A percentile compares a stretch with the other conserved stretches of the same genome.
These are phyloP conservation scores for Prosapia bicincta DNA, from an alignment of 2,888 invertebrate species.

Conservation along the genomic window DNA sequence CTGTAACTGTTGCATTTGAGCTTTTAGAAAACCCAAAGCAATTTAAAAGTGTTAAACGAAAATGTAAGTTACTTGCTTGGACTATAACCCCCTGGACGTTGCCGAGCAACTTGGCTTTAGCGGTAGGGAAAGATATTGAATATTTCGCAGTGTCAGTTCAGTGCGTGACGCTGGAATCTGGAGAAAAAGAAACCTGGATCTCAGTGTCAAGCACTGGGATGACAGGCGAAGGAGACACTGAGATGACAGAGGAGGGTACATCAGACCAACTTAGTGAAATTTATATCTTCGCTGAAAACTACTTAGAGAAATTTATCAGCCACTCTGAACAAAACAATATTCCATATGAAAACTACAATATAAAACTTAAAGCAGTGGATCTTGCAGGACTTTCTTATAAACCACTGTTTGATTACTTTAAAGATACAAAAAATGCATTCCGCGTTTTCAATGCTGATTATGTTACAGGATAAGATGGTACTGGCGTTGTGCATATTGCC, in stretches of 20 bases:
- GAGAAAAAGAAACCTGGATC: too few relatives aligned
- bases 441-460: not conserved
- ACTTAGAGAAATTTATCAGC: too few relatives aligned
- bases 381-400: constrained; percentile 4
- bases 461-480: constrained; percentile 13
- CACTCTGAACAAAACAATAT: too few relatives aligned
- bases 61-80: constrained; percentile 15
- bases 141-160: constrained; percentile 3
- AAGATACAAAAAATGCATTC: constrained; percentile 3
- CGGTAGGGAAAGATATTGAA: constrained; percentile 5
- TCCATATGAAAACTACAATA: not conserved
- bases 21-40: constrained; percentile 6
- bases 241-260: too few relatives aligned
- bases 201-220: too few relatives aligned
- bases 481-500: constrained; percentile 18
- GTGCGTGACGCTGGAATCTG: too few relatives aligned
- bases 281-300: too few relatives aligned
- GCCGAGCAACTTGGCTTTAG: constrained; percentile 9
- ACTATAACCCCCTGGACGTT: constrained; percentile 13
- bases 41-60: constrained; percentile 5
- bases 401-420: too few relatives aligned
- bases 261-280: too few relatives aligned
- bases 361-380: constrained; percentile 8
- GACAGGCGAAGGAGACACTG: too few relatives aligned
- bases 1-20: constrained; percentile 13